These are phyloP conservation scores for Spongilla lacustris DNA, from an alignment of 37 sponge, comb jelly and placozoan genomes.

Conservation along the genomic window DNA sequence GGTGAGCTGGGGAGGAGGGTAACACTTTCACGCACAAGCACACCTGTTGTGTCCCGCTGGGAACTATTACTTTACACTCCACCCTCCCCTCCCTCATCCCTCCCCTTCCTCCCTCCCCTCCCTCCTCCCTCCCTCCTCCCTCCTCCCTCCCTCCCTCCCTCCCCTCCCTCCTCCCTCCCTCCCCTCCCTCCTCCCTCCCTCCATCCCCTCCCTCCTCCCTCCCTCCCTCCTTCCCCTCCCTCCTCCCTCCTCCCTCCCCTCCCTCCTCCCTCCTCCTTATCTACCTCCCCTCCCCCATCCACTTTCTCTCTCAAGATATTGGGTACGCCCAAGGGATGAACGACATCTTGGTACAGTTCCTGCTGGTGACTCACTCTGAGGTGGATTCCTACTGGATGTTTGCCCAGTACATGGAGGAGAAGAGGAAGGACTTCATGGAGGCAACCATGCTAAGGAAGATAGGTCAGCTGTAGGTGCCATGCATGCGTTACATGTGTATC, in stretches of 20 bases:
- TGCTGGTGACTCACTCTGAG: slow-evolving; percentile 83
- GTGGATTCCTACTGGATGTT: slow-evolving; percentile 92
- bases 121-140: not conserved
- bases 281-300: not conserved
- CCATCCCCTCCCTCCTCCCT: not conserved
- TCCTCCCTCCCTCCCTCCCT: not conserved
- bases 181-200: not conserved
- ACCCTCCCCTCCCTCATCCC: not conserved
- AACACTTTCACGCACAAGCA: too few relatives aligned
- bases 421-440: slow-evolving; percentile 78
- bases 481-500: too few relatives aligned
- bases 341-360: slow-evolving; percentile 85
- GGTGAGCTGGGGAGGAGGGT: slow-evolving; percentile 43
- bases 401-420: slow-evolving; percentile 64
- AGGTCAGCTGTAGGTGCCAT: slow-evolving; percentile 49
- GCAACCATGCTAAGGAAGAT: slow-evolving; percentile 72
- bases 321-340: slow-evolving; percentile 93
- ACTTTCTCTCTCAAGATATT: slow-evolving; percentile 41
- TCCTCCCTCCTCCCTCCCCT: not conserved
- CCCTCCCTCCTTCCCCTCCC: not conserved
- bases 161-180: not conserved
- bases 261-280: not conserved
- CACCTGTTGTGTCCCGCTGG: too few relatives aligned
- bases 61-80: not conserved
- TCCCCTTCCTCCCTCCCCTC: not conserved